Conservation (phyloP, 2,113 vertebrate species). For the Dasyornis broadbenti region DNA sequence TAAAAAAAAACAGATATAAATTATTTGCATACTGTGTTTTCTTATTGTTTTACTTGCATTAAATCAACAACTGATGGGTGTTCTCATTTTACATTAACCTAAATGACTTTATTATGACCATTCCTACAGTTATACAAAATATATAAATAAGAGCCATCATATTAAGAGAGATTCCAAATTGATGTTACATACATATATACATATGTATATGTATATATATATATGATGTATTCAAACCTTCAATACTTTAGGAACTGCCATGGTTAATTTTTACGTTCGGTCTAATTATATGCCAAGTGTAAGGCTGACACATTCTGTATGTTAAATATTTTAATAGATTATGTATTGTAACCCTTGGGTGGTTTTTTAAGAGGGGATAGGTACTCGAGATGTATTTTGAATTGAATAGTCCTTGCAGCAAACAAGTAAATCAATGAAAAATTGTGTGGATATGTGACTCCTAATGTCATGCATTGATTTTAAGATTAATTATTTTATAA, state of each 20-base stretch:
- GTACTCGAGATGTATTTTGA: neutral
- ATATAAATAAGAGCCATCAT: neutral
- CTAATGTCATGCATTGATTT: neutral
- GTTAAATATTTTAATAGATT: neutral
- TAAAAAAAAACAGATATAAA: neutral
- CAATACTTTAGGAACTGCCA: neutral
- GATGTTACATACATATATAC: neutral
- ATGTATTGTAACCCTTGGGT: neutral
- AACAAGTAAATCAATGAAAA: neutral
- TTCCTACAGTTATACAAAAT: neutral
- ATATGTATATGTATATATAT: too few species aligned
- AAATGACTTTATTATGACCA: neutral
- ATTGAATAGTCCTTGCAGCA: neutral
- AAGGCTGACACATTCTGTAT: neutral
- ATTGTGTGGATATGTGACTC: neutral
- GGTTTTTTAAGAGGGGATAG: fast-evolving
- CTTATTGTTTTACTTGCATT: neutral
- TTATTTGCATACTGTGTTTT: neutral
- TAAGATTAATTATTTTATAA: neutral
- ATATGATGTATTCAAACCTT: neutral
- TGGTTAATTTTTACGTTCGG: neutral
- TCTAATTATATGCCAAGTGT: too few species aligned
- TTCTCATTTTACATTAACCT: neutral
- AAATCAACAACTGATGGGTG: neutral
- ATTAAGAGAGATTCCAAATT: neutral